phyloP scores from a whole-genome alignment of 1,140 invertebrate genomes.

The Drosophila ambigua region DNA sequence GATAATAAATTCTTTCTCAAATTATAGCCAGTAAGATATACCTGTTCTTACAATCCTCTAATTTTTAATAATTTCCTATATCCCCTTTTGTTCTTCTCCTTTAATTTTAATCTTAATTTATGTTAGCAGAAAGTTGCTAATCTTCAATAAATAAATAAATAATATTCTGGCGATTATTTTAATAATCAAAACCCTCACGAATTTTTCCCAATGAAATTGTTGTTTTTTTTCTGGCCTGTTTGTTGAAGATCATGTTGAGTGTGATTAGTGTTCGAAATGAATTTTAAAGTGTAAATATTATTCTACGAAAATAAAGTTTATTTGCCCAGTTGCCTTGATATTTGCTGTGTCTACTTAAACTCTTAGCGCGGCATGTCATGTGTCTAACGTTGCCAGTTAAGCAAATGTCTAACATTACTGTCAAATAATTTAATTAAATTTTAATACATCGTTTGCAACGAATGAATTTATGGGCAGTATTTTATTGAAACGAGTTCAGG shows the following conservation, averaged over 20 bases:
- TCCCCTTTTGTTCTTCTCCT: too few species aligned
- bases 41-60: too few species aligned
- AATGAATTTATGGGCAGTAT: not conserved
- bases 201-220: too few species aligned
- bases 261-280: not conserved
- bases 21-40: too few species aligned
- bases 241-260: not conserved
- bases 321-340: constrained; percentile 21
- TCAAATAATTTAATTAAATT: constrained; percentile 20
- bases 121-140: too few species aligned
- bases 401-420: constrained; percentile 8
- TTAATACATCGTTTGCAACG: not conserved
- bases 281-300: not conserved
- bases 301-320: not conserved
- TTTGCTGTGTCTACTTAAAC: constrained; percentile 10
- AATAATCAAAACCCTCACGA: too few species aligned
- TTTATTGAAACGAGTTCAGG: not conserved
- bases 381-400: constrained; percentile 7
- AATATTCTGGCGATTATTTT: too few species aligned
- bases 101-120: too few species aligned
- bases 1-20: too few species aligned
- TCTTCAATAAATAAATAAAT: too few species aligned
- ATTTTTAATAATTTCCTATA: too few species aligned
- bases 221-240: not conserved
- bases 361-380: constrained; percentile 1